These are phyloP conservation scores for Unio pictorum DNA, from an alignment of 2,888 invertebrate species.

Conservation along the genomic window DNA sequence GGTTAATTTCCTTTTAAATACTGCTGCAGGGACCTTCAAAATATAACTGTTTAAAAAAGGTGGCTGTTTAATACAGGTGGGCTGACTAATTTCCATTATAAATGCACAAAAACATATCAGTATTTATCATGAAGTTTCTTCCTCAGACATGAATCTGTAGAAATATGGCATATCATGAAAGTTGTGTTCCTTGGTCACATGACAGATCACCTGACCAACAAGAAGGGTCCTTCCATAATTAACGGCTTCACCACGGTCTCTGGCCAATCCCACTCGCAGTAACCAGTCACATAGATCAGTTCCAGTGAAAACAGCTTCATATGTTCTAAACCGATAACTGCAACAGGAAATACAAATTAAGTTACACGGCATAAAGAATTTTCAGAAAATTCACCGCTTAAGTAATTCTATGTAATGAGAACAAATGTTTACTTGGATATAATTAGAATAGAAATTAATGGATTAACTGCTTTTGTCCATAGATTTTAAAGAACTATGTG, in stretches of 20 bases:
- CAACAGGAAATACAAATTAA: slow-evolving; percentile 6
- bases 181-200: slow-evolving; percentile 87
- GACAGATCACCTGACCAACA: slow-evolving; percentile 87
- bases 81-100: not conserved
- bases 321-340: slow-evolving; percentile 86
- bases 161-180: slow-evolving; percentile 83
- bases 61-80: too few relatives aligned
- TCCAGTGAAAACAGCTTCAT: slow-evolving; percentile 86
- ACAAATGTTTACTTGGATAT: not conserved
- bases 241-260: slow-evolving; percentile 84
- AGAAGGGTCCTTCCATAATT: slow-evolving; percentile 87
- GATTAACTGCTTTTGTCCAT: not conserved
- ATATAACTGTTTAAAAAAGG: too few relatives aligned
- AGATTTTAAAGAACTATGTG: slow-evolving; percentile 3
- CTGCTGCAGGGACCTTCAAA: too few relatives aligned
- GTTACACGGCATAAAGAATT: not conserved
- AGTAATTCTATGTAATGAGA: not conserved
- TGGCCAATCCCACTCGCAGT: slow-evolving; percentile 83
- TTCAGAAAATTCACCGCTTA: not conserved
- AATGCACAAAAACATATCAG: not conserved
- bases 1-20: too few relatives aligned
- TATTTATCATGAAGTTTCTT: slow-evolving; percentile 5
- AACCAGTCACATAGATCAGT: slow-evolving; percentile 89
- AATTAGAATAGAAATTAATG: not conserved
- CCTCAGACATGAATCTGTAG: slow-evolving; percentile 78